Conservation (phyloP, 2,888 invertebrate genomes). For the Zaprionus bogoriensis region DNA sequence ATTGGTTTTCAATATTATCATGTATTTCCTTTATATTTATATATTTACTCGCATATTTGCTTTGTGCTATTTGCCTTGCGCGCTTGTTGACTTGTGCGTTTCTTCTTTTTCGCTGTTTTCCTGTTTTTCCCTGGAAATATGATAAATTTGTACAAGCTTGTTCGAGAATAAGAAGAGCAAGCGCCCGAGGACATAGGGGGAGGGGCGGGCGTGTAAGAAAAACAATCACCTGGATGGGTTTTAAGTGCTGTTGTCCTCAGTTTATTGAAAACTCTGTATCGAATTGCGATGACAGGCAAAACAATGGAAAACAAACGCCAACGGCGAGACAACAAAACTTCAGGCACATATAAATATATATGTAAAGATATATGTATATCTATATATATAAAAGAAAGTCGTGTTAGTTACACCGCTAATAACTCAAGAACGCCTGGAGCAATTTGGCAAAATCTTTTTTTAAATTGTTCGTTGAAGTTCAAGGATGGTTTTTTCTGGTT, state of each 20-base stretch:
- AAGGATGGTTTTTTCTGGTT: no score
- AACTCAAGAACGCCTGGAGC: no score
- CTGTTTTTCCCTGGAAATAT: slow-evolving; percentile 25
- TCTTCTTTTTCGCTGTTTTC: slow-evolving; percentile 5
- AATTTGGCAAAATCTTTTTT: no score
- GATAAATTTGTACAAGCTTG: slow-evolving; percentile 34
- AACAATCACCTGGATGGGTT: slow-evolving; percentile 42
- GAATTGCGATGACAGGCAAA: slow-evolving; percentile 35
- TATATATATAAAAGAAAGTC: no score
- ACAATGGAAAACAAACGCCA: slow-evolving; percentile 11
- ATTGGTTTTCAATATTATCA: slow-evolving; percentile 16
- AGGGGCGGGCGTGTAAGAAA: neutral
- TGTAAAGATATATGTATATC: neutral
- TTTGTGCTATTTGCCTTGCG: slow-evolving; percentile 9
- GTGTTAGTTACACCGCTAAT: no score
- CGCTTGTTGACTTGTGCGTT: slow-evolving; percentile 21
- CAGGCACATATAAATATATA: neutral
- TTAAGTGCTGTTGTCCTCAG: slow-evolving; percentile 49
- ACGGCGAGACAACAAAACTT: slow-evolving; percentile 3
- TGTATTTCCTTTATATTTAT: neutral
- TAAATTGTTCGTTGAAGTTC: no score
- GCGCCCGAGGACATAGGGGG: slow-evolving; percentile 12
- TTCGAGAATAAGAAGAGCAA: neutral
- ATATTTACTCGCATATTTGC: neutral
- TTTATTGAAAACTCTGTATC: slow-evolving; percentile 70